phyloP scores from a whole-genome alignment of 2,888 invertebrate genomes.

The Polia nebulosa region DNA sequence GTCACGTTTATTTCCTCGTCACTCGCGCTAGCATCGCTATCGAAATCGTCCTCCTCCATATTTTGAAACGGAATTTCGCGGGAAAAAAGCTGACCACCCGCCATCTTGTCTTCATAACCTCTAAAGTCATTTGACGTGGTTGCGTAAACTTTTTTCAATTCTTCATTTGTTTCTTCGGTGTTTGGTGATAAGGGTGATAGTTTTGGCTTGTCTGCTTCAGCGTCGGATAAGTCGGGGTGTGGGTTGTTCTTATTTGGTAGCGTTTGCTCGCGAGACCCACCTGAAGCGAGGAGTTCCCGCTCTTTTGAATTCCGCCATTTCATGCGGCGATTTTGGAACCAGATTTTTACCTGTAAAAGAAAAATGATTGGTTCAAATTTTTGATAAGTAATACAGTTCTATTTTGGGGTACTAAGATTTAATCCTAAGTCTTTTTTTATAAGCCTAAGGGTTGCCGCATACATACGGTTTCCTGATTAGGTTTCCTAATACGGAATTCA shows the following conservation, averaged over 20 bases:
- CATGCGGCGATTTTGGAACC: constrained; percentile 99
- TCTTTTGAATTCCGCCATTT: constrained; percentile 99
- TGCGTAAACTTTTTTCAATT: constrained; percentile 80
- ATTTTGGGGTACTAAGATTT: too few relatives aligned
- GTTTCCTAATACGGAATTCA: too few relatives aligned
- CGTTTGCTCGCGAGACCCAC: constrained; percentile 98
- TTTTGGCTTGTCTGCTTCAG: constrained; percentile 95
- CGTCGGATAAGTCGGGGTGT: constrained; percentile 98
- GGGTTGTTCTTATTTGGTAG: constrained; percentile 99
- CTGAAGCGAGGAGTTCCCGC: constrained; percentile 97
- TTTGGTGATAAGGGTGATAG: constrained; percentile 91
- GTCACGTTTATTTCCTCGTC: constrained; percentile 97
- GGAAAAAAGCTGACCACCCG: constrained; percentile 73
- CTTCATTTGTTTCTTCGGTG: constrained; percentile 78
- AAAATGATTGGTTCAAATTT: neutral
- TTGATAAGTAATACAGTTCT: neutral
- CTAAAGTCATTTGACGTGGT: constrained; percentile 73
- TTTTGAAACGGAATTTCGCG: constrained; percentile 79
- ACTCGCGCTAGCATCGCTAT: constrained; percentile 92
- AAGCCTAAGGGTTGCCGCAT: too few relatives aligned
- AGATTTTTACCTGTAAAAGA: constrained; percentile 91
- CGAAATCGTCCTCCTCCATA: constrained; percentile 86
- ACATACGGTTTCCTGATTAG: too few relatives aligned
- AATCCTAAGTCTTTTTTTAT: too few relatives aligned
- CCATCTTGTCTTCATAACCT: constrained; percentile 86